Evolutionary conservation across 2,113 vertebrate species (phyloP).

Genomic region (Mormyrus iriodes): DNA sequence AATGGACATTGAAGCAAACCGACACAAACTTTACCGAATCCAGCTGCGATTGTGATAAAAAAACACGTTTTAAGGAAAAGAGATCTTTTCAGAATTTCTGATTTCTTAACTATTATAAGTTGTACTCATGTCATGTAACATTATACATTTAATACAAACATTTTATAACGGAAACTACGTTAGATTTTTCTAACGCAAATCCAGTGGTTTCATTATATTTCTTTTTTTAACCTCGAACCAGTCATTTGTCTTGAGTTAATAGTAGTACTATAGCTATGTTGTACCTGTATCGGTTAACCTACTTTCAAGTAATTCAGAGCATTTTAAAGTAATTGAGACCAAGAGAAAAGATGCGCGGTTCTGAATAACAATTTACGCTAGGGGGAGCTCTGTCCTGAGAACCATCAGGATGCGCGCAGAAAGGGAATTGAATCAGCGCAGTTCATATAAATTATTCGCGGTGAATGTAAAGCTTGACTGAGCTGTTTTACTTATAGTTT

Average conservation of each 20-base stretch:
- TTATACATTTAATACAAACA: not conserved
- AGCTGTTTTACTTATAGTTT: not conserved
- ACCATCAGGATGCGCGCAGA: not conserved
- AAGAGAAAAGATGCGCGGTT: not conserved
- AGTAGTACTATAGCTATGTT: not conserved
- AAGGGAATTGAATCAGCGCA: not conserved
- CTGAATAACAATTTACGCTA: not conserved
- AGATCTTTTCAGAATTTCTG: too few relatives aligned
- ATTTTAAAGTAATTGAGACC: not conserved
- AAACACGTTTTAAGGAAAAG: too few relatives aligned
- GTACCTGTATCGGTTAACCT: not conserved
- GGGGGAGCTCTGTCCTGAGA: not conserved
- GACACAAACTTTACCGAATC: not conserved
- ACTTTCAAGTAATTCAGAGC: not conserved
- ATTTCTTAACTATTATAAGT: too few relatives aligned
- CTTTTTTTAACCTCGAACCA: not conserved
- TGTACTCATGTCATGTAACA: not conserved
- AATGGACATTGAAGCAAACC: conserved; percentile 13
- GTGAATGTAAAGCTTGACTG: not conserved
- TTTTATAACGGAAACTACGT: not conserved
- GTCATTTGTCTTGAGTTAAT: not conserved
- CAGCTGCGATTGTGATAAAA: not conserved
- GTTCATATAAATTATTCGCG: not conserved
- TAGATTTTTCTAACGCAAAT: not conserved
- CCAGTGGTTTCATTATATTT: not conserved